Evolutionary conservation across 92 coral and sea anemone genomes (phyloP), one percentile per base, ranked within the genome.

Genomic region (Actinostola sp.): DNA sequence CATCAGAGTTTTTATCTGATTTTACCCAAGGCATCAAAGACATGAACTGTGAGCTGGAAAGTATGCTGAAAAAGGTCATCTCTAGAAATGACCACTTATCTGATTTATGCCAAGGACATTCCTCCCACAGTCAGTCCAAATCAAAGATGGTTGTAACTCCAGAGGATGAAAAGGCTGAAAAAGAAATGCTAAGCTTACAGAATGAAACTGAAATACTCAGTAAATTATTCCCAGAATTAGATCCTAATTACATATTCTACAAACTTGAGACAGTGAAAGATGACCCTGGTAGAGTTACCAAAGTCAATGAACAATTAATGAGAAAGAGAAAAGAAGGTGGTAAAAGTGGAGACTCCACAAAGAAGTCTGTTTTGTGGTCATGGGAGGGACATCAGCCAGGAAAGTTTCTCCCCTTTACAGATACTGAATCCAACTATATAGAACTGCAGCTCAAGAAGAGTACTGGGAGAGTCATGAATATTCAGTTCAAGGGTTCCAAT

Each of bases 181-280:
- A 73, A 44, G 61, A 73, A 19, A 62, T 49, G 70, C 72, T 58
- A 2, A 63, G 36, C 35, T 25, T 77, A 20, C 75, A 77, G 8
- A 59, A 42, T 35, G 91, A 86, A 24, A 54, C 79, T 1, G 91
- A 86, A 62, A 72, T 72, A 50, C 35, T 86, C 4, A 34, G 62
- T 46, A 86, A 76, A 44, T 79, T 86, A 0, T 86, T 70, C 44
- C 91, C 91, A 3, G 87, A 82, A 3, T 55, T 75, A 15, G 87
- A 86, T 46, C 81, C 67, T 9, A 63, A 72, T 2, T 46, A 64
- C 49, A 76, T 86, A 30, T 52, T 63, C 50, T 61, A 58, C 0
- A 75, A 71, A 46, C 80, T 86, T 54, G 76, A 71, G 12, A 34
- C 76, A 38, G 27, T 52, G 25, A 77, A 65, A 10, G 78, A 58